Evolutionary conservation across 2,888 invertebrate genomes (phyloP).

Genomic region (Phaedon cochleariae): DNA sequence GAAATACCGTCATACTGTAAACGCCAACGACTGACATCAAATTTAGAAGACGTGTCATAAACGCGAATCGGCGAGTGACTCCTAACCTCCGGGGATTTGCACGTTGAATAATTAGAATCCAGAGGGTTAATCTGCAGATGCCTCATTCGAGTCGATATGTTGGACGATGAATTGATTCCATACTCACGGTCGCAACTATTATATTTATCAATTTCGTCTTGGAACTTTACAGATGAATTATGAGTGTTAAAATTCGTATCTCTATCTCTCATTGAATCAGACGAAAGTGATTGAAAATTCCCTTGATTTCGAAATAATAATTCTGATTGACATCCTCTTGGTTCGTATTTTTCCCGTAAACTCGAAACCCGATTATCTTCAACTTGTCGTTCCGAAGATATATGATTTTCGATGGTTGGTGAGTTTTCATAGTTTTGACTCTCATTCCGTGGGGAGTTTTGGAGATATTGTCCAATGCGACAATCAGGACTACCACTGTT

Average conservation of each 20-base stretch:
- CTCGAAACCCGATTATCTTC: neutral
- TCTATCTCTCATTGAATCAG: neutral
- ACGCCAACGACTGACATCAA: too few species aligned
- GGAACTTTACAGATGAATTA: slow-evolving; percentile 1
- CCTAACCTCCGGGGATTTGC: neutral
- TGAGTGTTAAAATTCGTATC: neutral
- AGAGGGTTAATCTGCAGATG: too few species aligned
- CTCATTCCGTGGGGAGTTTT: neutral
- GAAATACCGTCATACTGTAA: too few species aligned
- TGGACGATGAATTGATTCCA: too few species aligned
- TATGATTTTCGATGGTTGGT: neutral
- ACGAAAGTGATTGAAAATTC: neutral
- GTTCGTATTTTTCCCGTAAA: neutral
- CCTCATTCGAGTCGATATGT: neutral
- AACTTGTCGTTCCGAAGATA: too few species aligned
- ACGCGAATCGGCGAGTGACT: too few species aligned
- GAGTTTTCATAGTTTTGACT: too few species aligned
- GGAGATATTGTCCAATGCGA: neutral
- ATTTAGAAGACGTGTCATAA: too few species aligned
- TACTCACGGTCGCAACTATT: neutral
- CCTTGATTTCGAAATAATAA: too few species aligned
- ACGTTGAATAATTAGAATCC: neutral
- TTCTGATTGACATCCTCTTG: neutral
- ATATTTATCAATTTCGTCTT: too few species aligned
- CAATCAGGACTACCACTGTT: neutral